A percentile compares a stretch with the other conserved stretches of the same genome.
phyloP scores from a whole-genome alignment of 2,888 invertebrate species.

The Nephrotoma flavescens region DNA sequence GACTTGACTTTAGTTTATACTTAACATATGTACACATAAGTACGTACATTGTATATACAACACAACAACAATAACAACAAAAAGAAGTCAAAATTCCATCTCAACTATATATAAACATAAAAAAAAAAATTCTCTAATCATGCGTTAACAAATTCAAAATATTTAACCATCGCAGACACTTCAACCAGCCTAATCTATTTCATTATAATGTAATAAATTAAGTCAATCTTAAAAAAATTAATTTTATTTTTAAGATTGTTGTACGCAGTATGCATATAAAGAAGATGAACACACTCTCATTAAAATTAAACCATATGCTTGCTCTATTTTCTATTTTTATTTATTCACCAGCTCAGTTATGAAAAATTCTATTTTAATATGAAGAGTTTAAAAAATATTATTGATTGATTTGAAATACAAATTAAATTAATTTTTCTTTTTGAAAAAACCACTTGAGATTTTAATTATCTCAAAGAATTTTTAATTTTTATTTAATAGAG shows the following conservation, averaged over 20 bases:
- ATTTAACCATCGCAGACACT: background rate
- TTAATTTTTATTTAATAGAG: background rate
- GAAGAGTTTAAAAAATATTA: background rate
- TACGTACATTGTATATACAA: background rate
- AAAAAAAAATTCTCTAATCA: background rate
- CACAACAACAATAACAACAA: background rate
- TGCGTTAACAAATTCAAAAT: background rate
- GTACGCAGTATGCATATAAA: background rate
- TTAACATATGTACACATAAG: background rate
- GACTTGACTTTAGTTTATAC: background rate
- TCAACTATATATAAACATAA: background rate
- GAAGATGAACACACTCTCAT: background rate
- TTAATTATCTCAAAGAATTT: background rate
- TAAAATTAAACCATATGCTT: background rate
- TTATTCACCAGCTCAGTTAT: background rate
- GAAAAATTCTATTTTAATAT: background rate
- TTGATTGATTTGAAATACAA: background rate
- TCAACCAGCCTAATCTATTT: background rate
- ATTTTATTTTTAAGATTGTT: background rate
- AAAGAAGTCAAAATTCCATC: background rate
- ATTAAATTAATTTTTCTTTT: background rate
- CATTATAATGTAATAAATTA: background rate
- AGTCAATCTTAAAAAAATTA: background rate
- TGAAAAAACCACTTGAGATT: background rate
- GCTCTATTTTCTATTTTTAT: background rate